A percentile compares a stretch with the other conserved stretches of the same genome.
These are phyloP conservation scores for Opisthocomus hoazin DNA, from an alignment of 2,113 vertebrate species.

Conservation along the genomic window DNA sequence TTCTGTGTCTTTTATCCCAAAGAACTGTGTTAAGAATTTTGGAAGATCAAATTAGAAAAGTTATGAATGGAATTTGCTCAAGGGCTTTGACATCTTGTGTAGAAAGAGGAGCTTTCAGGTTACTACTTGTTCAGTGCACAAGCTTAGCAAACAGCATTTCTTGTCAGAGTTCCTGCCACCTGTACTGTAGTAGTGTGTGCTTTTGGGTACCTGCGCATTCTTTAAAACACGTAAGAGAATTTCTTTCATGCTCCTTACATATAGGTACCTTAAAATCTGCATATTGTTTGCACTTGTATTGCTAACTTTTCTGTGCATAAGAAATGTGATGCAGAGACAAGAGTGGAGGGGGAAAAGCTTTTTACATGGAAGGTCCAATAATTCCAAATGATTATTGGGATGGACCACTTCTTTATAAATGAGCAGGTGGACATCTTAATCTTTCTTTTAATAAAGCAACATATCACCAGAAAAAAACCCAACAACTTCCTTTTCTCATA, in stretches of 20 bases:
- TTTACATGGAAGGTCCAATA: not conserved
- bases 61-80: not conserved
- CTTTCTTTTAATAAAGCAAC: not conserved
- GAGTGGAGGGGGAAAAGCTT: not conserved
- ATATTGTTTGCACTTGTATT: not conserved
- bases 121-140: not conserved
- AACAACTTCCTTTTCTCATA: not conserved
- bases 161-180: not conserved
- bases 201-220: not conserved
- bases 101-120: not conserved
- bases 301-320: not conserved
- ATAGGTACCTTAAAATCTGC: not conserved
- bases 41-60: not conserved
- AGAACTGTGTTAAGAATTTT: not conserved
- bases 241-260: not conserved
- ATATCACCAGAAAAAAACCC: fast-evolving
- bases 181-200: not conserved
- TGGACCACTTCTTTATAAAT: not conserved
- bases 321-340: too few species aligned
- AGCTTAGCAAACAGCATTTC: not conserved
- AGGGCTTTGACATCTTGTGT: not conserved
- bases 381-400: not conserved
- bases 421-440: not conserved
- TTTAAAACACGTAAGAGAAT: not conserved
- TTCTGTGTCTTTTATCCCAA: not conserved